Evolutionary conservation across 2,797 vertebrate genomes (phyloP).

Genomic region (Borostomias antarcticus): DNA sequence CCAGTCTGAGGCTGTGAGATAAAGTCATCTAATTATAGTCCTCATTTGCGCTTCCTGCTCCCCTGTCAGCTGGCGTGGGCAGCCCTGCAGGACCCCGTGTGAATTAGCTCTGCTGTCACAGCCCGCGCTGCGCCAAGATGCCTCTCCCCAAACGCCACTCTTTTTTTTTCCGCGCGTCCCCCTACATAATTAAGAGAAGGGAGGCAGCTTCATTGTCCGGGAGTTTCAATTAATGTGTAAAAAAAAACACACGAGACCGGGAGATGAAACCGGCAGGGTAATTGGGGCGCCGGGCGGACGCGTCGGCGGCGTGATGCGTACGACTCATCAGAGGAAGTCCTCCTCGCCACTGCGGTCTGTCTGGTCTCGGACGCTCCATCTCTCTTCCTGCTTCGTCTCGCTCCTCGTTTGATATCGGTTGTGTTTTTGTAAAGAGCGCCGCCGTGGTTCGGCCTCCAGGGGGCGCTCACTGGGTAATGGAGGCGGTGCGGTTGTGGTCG

Average conservation of each 20-base stretch:
- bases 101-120: conserved; percentile 27
- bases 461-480: conserved; percentile 7
- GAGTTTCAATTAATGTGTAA: background rate
- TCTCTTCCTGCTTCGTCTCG: background rate
- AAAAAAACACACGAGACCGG: no score
- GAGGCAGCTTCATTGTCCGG: conserved; percentile 26
- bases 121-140: conserved; percentile 8
- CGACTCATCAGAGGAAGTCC: no score
- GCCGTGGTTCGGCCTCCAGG: background rate
- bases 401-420: conserved; percentile 18
- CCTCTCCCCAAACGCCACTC: conserved; percentile 7
- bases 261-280: no score
- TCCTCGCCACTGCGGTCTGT: no score
- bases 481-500: conserved; percentile 17
- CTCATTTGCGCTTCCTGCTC: conserved; percentile 44
- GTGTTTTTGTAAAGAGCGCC: conserved; percentile 16
- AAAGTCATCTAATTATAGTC: conserved; percentile 53
- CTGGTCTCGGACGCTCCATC: no score
- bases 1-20: conserved; percentile 37
- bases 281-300: no score
- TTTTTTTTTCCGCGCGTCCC: conserved; percentile 11
- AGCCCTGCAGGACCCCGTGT: conserved; percentile 37
- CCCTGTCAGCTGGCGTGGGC: conserved; percentile 38
- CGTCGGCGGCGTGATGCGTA: no score
- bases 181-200: conserved; percentile 30